A percentile compares a stretch with the other conserved stretches of the same genome.
Conservation (phyloP, 2,888 invertebrate species). For the Eilema sororculum region DNA sequence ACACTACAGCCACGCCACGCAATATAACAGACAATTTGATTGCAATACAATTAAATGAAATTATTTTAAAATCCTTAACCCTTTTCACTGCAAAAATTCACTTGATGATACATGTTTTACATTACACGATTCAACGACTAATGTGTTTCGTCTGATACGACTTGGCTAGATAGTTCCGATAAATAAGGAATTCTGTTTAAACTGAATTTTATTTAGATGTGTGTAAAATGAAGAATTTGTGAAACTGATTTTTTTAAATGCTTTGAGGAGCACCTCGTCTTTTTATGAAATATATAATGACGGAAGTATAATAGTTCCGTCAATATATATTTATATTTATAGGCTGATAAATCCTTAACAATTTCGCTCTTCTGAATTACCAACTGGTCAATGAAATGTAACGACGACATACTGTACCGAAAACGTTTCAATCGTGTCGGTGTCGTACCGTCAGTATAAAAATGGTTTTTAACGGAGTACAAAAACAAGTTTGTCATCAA, state of each 20-base stretch:
- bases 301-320: too few species aligned
- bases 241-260: too few species aligned
- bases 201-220: too few species aligned
- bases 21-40: conserved; percentile 36
- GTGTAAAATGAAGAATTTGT: too few species aligned
- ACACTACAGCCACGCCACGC: too few species aligned
- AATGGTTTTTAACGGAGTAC: conserved; percentile 18
- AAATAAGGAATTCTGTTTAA: not conserved
- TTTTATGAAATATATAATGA: too few species aligned
- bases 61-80: conserved; percentile 35
- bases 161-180: not conserved
- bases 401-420: not conserved
- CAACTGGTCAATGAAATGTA: not conserved
- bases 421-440: conserved; percentile 6
- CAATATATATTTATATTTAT: too few species aligned
- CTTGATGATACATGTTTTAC: conserved; percentile 14
- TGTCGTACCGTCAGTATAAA: conserved; percentile 6
- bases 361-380: too few species aligned
- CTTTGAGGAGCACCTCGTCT: too few species aligned
- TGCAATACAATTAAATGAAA: conserved; percentile 39
- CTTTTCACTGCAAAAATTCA: conserved; percentile 20
- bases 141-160: not conserved
- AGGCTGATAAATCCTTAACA: too few species aligned
- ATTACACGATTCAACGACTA: not conserved
- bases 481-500: conserved; percentile 53